Base-by-base conservation (phyloP, 2,797 vertebrate genomes). In the Sebastes taczanowskii region DNA sequence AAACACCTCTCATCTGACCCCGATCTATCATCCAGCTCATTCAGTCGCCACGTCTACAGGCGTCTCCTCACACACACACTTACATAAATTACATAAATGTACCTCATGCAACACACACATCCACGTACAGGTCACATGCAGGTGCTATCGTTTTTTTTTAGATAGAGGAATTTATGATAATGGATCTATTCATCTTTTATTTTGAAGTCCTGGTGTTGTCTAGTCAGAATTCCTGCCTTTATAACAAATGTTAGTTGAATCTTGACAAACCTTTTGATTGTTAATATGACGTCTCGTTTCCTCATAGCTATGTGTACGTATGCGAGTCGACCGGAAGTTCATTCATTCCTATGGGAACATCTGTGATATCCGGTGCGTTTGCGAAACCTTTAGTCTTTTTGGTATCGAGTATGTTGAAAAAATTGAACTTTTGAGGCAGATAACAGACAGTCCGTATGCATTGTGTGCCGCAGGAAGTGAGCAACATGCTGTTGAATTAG, bases 1-100 rank as follows among this genome's bases (percentile, higher is more conserved):
- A 88, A 90, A 88, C 84, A 84, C 77, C 68, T 82, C 85, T 86
- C 79, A 87, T 91, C 91, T 89, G 89, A 91, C 89, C 90, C 85
- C 30, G 35, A 92, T 93, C 82, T 86, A 64, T 74, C 58, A 59
- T 69, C 83, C 68, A 52, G 71, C 78, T 77, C 63, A 46, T 76
- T 82, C 76, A 71, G 70, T 62, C 14, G 22, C 58, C 83, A 78
- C 42, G 32, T 86, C 65, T 30, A 22, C 79, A 69, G 73, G 65
- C 30, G 7, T 69, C 80, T 16, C 71, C 64, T 77, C 77, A 29
- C 67, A 38, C 66, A 63, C 42, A 42, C 38, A 42, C 38, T n/a
- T 71, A 60, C 38, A 71, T 35, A 53, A 38, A 68, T 80, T 68
- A 3, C 38, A 23, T 18, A 14, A 7, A 67, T 4, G 2, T 11